Evolutionary conservation across 2,888 invertebrate species (phyloP).

Genomic region (Microctonus hyperodae): DNA sequence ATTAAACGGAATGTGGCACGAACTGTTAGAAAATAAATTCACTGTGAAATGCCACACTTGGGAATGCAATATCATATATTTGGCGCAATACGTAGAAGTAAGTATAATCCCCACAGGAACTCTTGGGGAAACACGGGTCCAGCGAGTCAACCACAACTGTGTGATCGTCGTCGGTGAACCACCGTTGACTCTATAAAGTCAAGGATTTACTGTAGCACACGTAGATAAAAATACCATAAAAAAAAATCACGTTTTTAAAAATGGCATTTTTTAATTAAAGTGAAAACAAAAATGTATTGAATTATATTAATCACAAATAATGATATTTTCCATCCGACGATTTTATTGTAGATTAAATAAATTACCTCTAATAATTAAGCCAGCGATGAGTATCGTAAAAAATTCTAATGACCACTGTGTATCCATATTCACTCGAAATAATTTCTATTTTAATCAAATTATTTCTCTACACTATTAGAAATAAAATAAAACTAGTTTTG

Average conservation of each 20-base stretch:
- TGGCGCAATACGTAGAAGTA: constrained; percentile 12
- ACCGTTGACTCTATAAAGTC: background rate
- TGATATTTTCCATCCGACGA: background rate
- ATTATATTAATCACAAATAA: background rate
- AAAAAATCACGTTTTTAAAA: background rate
- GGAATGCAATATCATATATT: constrained; percentile 8
- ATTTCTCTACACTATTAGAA: background rate
- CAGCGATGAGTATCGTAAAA: constrained; percentile 17
- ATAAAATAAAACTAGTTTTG: too few relatives aligned
- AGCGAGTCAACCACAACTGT: constrained; percentile 20
- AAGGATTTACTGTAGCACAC: background rate
- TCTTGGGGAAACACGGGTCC: constrained; percentile 18
- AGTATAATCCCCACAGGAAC: constrained; percentile 20
- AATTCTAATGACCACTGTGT: constrained; percentile 22
- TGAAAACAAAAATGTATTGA: background rate
- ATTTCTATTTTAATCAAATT: background rate
- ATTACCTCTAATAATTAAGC: constrained; percentile 26
- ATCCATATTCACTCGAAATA: constrained; percentile 24
- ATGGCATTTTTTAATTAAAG: background rate
- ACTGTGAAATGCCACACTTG: background rate
- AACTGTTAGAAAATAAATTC: background rate
- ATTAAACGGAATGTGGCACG: background rate
- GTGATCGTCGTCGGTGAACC: constrained; percentile 22
- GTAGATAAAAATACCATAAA: background rate
- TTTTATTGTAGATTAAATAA: too few relatives aligned